phyloP scores from a whole-genome alignment of 1,140 invertebrate species.

The Steinernema feltiae region DNA sequence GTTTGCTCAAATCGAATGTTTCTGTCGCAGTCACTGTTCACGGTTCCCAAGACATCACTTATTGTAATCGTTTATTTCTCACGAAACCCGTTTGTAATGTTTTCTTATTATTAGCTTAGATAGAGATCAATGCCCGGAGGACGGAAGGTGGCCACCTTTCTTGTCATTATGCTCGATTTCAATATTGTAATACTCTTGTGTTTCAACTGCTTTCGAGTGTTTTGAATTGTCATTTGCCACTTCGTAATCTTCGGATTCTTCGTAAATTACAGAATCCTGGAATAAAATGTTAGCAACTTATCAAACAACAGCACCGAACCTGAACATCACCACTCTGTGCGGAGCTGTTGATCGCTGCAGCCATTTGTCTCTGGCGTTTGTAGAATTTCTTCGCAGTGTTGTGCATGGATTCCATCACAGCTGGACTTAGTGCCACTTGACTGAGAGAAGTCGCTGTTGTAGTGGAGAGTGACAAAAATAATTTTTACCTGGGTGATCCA shows the following conservation, averaged over 20 bases:
- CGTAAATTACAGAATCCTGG: neutral
- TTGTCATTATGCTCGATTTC: neutral
- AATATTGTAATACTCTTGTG: neutral
- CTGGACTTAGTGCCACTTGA: neutral
- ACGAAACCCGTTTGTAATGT: no score
- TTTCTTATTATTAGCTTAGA: no score
- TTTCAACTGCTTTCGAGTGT: neutral
- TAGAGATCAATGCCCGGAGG: no score
- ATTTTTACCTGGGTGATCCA: neutral
- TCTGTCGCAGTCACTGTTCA: no score
- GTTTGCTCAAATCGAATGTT: no score
- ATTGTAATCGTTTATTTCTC: no score
- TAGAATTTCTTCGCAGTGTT: neutral
- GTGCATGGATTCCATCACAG: neutral
- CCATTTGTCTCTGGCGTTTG: slow-evolving; percentile 3
- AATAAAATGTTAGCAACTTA: neutral
- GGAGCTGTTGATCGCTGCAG: neutral
- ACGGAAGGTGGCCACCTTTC: neutral
- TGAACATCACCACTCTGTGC: neutral
- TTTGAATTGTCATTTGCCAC: neutral
- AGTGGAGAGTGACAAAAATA: neutral
- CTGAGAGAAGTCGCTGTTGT: neutral
- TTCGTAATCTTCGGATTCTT: neutral
- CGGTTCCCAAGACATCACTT: no score
- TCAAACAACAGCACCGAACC: neutral